Conservation (phyloP, 1,140 invertebrate species). For the Diuraphis noxia region DNA sequence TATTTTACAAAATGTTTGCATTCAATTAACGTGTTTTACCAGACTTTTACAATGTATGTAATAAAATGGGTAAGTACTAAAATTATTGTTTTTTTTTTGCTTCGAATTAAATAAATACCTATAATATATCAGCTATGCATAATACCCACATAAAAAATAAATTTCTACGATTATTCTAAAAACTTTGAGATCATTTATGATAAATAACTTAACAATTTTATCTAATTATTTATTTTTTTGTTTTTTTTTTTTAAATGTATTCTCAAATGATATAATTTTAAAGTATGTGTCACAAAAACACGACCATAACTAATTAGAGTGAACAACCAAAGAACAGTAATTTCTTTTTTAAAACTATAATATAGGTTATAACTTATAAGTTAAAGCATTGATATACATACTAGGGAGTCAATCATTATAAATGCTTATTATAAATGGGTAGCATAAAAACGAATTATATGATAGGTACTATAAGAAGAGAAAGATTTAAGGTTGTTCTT, state of each 20-base stretch:
- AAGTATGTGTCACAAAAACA: neutral
- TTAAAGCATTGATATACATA: neutral
- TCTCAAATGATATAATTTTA: neutral
- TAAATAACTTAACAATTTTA: neutral
- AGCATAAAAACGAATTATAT: neutral
- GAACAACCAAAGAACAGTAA: accelerated
- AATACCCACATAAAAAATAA: neutral
- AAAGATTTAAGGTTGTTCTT: too few species aligned
- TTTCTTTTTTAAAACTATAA: neutral
- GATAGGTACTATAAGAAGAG: neutral
- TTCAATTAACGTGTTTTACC: neutral
- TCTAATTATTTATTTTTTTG: neutral
- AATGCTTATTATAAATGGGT: neutral
- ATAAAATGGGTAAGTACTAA: too few species aligned
- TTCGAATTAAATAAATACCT: too few species aligned
- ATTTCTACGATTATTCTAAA: neutral
- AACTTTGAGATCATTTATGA: neutral
- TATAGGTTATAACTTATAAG: too few species aligned
- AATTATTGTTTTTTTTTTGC: too few species aligned
- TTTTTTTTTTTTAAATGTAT: too few species aligned
- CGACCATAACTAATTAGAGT: neutral
- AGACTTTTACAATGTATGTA: neutral
- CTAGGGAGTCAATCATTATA: too few species aligned
- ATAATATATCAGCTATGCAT: too few species aligned
- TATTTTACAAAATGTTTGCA: neutral